Percentiles rank a stretch among this genome's conserved stretches.
Conservation (phyloP, 2,113 vertebrate genomes). For the Crypturellus undulatus region DNA sequence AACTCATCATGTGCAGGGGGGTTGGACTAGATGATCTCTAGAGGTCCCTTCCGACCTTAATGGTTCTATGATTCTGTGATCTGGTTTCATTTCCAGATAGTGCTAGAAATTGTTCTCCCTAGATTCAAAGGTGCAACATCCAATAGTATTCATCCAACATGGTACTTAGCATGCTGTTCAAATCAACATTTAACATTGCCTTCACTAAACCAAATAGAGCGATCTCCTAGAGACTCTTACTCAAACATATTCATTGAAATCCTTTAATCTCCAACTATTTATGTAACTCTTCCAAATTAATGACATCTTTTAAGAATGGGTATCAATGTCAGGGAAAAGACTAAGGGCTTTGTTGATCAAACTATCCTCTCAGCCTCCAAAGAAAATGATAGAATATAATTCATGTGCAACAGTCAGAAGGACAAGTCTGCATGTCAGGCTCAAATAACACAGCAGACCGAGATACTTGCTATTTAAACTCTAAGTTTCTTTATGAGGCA, state of each 20-base stretch:
- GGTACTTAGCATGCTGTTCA: neutral
- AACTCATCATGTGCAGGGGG: neutral
- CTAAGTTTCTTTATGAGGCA: neutral
- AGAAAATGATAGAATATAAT: neutral
- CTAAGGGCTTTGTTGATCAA: neutral
- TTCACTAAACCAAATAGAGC: neutral
- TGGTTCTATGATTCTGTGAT: no score
- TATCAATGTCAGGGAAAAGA: neutral
- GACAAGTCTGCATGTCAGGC: neutral
- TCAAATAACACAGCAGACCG: neutral
- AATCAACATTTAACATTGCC: neutral
- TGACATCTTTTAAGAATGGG: neutral
- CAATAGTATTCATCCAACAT: accelerated
- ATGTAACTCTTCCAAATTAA: neutral
- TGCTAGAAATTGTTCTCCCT: neutral
- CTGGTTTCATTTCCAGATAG: neutral
- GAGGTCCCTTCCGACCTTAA: no score
- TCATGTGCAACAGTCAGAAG: neutral
- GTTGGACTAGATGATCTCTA: no score
- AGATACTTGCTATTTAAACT: neutral
- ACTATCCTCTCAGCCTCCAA: neutral
- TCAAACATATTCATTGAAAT: neutral
- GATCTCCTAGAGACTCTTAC: neutral
- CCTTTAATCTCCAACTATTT: neutral
- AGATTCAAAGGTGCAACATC: neutral